Base-by-base conservation (phyloP, 2,888 invertebrate genomes). In the Leuctra nigra region DNA sequence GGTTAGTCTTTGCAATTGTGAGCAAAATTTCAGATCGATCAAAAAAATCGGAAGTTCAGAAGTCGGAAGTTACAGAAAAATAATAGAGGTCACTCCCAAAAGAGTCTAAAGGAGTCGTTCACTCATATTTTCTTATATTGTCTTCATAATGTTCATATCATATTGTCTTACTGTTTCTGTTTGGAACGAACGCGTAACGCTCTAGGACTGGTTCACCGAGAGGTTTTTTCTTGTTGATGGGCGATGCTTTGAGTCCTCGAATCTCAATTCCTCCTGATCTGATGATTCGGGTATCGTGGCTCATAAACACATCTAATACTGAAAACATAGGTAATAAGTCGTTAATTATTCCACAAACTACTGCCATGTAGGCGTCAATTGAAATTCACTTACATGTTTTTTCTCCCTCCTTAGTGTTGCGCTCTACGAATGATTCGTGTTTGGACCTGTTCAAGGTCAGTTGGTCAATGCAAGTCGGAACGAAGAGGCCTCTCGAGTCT, bases 221-320 rank as follows among this genome's bases (percentile, higher is more conserved):
- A 16, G 82, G 81, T 59, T 81, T 75, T 48, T 80, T 80, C 62
- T 82, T 77, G 0, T 86, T 79, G 38, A 92, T 89, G 0, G 86
- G 79, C 56, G 83, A 87, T 0, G 88, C 88, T 63, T 85, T 82
- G 0, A 92, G 73, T 2, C 90, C 91, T 55, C 82, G 78, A 4
- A 92, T 74, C 72, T 87, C 86, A 1, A 91, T 83, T 58, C 88
- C 89, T 46, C 89, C 90, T 56, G 84, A 80, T 61, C 82, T 78
- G 60, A 75, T 69, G 1, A 71, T 61, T n/a, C 72, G 75, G 29
- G 79, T 74, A 62, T 75, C 73, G 3, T 75, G 72, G 59, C 77
- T 70, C 14, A 75, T 73, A 54, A 74, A 74, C 1, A 76, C 73
- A 4, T 77, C 67, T 7, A 76, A 61, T 9, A 47, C 47, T 47